Conservation (phyloP, 2,797 vertebrate genomes). For the Babyrousa celebensis region DNA sequence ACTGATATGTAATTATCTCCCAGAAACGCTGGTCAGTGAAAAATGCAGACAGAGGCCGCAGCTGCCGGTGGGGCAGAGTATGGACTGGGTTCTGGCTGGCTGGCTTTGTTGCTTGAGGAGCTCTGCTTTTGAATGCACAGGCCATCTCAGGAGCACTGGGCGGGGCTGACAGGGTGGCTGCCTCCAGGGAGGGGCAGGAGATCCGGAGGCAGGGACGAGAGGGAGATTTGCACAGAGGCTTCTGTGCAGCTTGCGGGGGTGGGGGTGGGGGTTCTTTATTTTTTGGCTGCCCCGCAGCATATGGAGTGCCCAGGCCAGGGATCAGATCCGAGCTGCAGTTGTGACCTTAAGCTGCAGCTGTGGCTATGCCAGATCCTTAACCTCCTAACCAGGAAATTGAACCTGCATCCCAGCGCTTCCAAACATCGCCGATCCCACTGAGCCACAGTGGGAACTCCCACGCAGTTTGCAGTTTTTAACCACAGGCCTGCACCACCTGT, state of each 20-base stretch:
- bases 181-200: background rate
- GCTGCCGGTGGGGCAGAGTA: background rate
- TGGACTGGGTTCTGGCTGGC: background rate
- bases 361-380: too few relatives aligned
- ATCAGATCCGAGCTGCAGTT: too few relatives aligned
- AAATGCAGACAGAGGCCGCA: background rate
- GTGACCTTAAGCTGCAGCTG: too few relatives aligned
- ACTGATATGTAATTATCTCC: background rate
- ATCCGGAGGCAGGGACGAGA: background rate
- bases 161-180: background rate
- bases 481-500: background rate
- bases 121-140: background rate
- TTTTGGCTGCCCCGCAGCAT: too few relatives aligned
- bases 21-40: constrained; percentile 51
- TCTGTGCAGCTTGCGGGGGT: background rate
- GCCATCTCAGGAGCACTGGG: fast-evolving
- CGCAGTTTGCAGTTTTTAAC: constrained; percentile 9
- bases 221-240: background rate
- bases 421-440: too few relatives aligned
- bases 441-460: too few relatives aligned
- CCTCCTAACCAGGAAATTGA: too few relatives aligned
- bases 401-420: too few relatives aligned
- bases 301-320: too few relatives aligned
- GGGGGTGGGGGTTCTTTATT: too few relatives aligned
- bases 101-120: background rate